Evolutionary conservation across 1,140 invertebrate species (phyloP).

Genomic region (Wiebesia pumilae): DNA sequence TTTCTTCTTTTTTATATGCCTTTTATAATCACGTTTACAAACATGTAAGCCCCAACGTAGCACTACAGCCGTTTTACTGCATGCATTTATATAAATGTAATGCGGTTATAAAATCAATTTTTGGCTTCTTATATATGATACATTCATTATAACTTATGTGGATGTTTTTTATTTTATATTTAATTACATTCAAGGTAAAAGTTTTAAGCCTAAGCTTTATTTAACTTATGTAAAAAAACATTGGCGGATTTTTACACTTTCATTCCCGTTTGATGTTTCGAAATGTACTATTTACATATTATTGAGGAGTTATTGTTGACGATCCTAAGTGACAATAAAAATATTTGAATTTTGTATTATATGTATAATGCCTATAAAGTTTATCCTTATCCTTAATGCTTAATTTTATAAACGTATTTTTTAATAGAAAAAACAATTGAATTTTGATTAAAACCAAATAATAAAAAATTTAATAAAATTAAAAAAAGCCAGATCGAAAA

Average conservation of each 20-base stretch:
- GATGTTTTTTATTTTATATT: constrained; percentile 10
- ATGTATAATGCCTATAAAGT: constrained; percentile 43
- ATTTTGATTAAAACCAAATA: constrained; percentile 52
- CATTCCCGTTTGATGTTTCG: constrained; percentile 43
- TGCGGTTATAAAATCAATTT: constrained; percentile 32
- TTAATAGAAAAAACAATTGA: constrained; percentile 26
- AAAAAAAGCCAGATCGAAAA: constrained; percentile 65
- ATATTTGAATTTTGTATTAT: constrained; percentile 42
- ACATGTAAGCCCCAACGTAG: not conserved
- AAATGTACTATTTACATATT: constrained; percentile 49
- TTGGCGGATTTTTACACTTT: constrained; percentile 43
- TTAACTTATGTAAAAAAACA: constrained; percentile 48
- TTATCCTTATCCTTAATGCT: constrained; percentile 29
- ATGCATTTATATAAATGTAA: constrained; percentile 34
- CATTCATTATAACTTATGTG: constrained; percentile 37
- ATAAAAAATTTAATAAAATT: constrained; percentile 50
- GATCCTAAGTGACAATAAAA: constrained; percentile 50
- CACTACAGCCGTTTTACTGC: constrained; percentile 32
- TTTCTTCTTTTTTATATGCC: constrained; percentile 22
- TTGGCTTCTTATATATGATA: constrained; percentile 10
- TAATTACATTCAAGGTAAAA: constrained; percentile 48
- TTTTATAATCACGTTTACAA: constrained; percentile 47
- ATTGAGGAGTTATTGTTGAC: constrained; percentile 36
- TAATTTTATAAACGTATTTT: constrained; percentile 15
- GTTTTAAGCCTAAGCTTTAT: constrained; percentile 41